These are phyloP conservation scores for Doryteuthis pealeii DNA, from an alignment of 1,140 invertebrate genomes.

Conservation along the genomic window DNA sequence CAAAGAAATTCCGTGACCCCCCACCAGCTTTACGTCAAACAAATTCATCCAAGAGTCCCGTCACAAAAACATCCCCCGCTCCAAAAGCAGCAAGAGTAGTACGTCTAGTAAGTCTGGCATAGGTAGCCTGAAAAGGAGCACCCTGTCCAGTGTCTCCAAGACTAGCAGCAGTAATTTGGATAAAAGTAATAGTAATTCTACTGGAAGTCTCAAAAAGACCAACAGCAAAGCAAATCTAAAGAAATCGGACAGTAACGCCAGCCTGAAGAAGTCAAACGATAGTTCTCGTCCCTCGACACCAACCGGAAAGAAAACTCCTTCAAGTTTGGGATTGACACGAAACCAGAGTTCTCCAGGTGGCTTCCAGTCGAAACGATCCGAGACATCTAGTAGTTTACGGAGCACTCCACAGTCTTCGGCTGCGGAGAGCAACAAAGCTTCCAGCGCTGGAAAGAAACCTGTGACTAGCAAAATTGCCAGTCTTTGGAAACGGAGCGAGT, in stretches of 20 bases:
- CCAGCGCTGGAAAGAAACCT: slow-evolving; percentile 63
- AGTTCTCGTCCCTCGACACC: slow-evolving; percentile 46
- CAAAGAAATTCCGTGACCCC: slow-evolving; percentile 26
- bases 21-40: slow-evolving; percentile 12
- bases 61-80: slow-evolving; percentile 5
- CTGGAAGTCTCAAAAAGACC: slow-evolving; percentile 29
- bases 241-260: slow-evolving; percentile 53
- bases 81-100: slow-evolving; percentile 28
- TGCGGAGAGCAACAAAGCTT: slow-evolving; percentile 1
- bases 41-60: background rate
- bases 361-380: background rate
- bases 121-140: slow-evolving; percentile 25
- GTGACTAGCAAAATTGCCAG: slow-evolving; percentile 84
- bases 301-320: slow-evolving; percentile 23
- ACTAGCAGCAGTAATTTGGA: slow-evolving; percentile 24
- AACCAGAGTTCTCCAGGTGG: slow-evolving; percentile 15
- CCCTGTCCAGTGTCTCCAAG: background rate
- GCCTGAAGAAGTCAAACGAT: slow-evolving; percentile 55
- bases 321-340: background rate
- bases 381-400: slow-evolving; percentile 17
- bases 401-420: background rate
- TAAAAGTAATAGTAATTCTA: slow-evolving; percentile 30
- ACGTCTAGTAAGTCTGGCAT: slow-evolving; percentile 34
- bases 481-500: slow-evolving; percentile 76
- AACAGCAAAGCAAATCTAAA: slow-evolving; percentile 50